Percentiles rank a stretch among this genome's conserved stretches.
Evolutionary conservation across 1,140 invertebrate species (phyloP).

Genomic region (Trigoniulus corallinus): DNA sequence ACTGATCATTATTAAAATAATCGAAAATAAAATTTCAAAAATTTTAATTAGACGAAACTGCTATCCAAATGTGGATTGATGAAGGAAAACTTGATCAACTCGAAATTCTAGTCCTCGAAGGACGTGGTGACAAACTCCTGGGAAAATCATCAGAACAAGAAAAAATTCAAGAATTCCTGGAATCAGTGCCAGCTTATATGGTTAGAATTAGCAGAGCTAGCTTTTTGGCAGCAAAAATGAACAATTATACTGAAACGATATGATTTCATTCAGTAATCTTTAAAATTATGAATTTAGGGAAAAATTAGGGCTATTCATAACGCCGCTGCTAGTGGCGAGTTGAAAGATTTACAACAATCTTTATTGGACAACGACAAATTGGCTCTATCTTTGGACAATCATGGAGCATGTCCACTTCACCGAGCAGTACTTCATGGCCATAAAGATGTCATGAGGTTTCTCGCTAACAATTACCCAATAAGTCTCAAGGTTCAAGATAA

Average conservation of each 20-base stretch:
- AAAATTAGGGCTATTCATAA: conserved; percentile 75
- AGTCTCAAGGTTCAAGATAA: conserved; percentile 3
- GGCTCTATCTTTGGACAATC: conserved; percentile 65
- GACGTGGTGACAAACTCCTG: conserved; percentile 59
- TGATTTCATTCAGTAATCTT: conserved; percentile 1
- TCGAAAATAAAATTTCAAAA: conserved; percentile 4
- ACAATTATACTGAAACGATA: conserved; percentile 1
- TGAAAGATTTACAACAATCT: conserved; percentile 56
- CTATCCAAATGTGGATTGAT: conserved; percentile 43
- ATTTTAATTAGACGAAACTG: conserved; percentile 25
- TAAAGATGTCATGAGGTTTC: conserved; percentile 20
- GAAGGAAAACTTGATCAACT: conserved; percentile 71
- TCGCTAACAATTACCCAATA: conserved; percentile 4
- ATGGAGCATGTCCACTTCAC: conserved; percentile 78
- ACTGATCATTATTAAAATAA: conserved; percentile 5
- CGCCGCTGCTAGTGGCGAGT: conserved; percentile 62
- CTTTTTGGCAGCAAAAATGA: too few species aligned
- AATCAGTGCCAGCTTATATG: conserved; percentile 79
- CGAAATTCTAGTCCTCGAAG: conserved; percentile 65
- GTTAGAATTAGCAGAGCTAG: too few species aligned
- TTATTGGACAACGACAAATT: conserved; percentile 78
- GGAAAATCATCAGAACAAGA: conserved; percentile 50
- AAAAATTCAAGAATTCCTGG: conserved; percentile 72
- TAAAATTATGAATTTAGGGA: conserved; percentile 36
- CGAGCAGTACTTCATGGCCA: conserved; percentile 61